phyloP scores from a whole-genome alignment of 2,797 vertebrate species.

The Enteromius argenteus region DNA sequence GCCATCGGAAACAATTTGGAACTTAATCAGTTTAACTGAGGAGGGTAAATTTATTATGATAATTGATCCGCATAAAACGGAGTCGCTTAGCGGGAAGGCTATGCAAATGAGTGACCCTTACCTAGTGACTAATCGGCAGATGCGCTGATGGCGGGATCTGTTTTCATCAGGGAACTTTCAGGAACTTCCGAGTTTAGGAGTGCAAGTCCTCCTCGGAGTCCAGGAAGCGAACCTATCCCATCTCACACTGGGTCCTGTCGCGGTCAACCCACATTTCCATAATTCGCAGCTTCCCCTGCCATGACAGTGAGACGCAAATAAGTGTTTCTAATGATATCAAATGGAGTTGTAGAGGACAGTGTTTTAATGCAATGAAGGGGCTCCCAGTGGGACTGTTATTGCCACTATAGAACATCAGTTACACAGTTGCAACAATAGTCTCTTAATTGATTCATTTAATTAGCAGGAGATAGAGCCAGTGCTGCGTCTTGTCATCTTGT shows the following conservation, averaged over 20 bases:
- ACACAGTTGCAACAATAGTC: conserved; percentile 92
- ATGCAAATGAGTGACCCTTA: conserved; percentile 99
- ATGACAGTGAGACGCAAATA: conserved; percentile 98
- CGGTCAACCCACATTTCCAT: conserved; percentile 92
- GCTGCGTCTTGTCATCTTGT: conserved; percentile 88
- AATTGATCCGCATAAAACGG: conserved; percentile 96
- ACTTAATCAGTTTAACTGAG: conserved; percentile 99
- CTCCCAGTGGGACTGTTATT: conserved; percentile 94
- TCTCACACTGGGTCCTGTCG: conserved; percentile 94
- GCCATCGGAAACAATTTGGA: conserved; percentile 99
- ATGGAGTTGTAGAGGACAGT: conserved; percentile 94
- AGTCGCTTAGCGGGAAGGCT: conserved; percentile 91
- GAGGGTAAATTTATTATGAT: conserved; percentile 99
- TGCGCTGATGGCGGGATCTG: conserved; percentile 89
- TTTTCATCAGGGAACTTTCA: conserved; percentile 97
- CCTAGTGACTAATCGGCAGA: conserved; percentile 94
- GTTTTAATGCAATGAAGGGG: conserved; percentile 92
- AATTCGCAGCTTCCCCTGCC: conserved; percentile 94
- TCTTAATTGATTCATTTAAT: conserved; percentile 99
- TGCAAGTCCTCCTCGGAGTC: conserved; percentile 91
- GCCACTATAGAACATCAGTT: conserved; percentile 94
- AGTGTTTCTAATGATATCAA: conserved; percentile 97
- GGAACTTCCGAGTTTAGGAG: conserved; percentile 95
- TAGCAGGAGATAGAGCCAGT: conserved; percentile 92
- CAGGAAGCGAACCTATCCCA: conserved; percentile 87